Evolutionary conservation across 2,888 invertebrate species (phyloP).

Genomic region (Stomorhina lunata): DNA sequence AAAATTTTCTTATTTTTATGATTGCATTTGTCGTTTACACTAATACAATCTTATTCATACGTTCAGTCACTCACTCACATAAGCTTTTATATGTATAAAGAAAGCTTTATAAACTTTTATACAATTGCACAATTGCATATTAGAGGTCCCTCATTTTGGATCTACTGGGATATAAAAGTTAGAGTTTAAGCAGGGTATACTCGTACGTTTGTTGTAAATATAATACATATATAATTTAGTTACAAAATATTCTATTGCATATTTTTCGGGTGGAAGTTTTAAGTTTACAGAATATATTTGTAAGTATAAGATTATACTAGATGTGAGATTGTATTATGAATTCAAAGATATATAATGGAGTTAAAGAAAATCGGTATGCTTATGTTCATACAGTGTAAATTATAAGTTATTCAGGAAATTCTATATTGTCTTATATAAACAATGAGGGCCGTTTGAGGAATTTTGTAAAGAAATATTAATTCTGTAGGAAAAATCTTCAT

Average conservation of each 20-base stretch:
- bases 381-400: slow-evolving; percentile 13
- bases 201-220: background rate
- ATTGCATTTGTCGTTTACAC: slow-evolving; percentile 62
- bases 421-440: background rate
- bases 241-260: slow-evolving; percentile 42
- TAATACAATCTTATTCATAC: too few species aligned
- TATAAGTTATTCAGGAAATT: background rate
- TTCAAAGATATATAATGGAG: slow-evolving; percentile 1
- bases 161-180: too few species aligned
- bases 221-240: slow-evolving; percentile 37
- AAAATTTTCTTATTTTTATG: slow-evolving; percentile 67
- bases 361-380: slow-evolving; percentile 9
- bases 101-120: slow-evolving; percentile 35
- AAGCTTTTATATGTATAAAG: background rate
- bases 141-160: too few species aligned
- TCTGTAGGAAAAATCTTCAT: too few species aligned
- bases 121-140: slow-evolving; percentile 24
- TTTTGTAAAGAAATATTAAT: too few species aligned
- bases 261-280: slow-evolving; percentile 7
- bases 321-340: background rate
- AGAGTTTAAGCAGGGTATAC: too few species aligned
- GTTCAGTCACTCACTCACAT: background rate
- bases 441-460: background rate
- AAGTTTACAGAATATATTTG: background rate
- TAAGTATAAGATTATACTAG: background rate